Evolutionary conservation across 2,888 invertebrate genomes (phyloP), one percentile per base, ranked within the genome.

Genomic region (Maniola hyperantus): DNA sequence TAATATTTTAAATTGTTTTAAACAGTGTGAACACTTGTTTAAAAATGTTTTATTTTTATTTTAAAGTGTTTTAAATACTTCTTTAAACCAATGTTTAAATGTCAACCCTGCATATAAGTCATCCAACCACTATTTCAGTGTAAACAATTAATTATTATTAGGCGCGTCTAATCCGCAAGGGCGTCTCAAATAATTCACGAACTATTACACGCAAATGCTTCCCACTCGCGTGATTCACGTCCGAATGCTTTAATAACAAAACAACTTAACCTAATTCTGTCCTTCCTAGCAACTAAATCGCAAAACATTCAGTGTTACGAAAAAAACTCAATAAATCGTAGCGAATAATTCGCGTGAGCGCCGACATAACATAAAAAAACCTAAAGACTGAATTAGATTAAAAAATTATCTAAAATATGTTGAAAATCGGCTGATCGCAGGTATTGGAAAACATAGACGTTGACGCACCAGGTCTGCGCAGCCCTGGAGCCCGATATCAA

Each of bases 381-480:
- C 33, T 8, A 6, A 2, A 2, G 13, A 42, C 20, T 5, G 18
- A 57, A 57, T 13, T 20, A 42, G 20, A 42, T 39, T 20, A 6
- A 57, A 20, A 8, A 20, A 42, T 39, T 18, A 42, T 7, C 1
- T 11, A 13, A 18, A 42, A 20, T 13, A 13, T 15, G 57, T 42
- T 42, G 59, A 4, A 15, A 44, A n/a, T 26, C 34, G 46, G 2
- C 18, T 46, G 48, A 18, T 34, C 18, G 1, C 15, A 34, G 8
- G 15, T 26, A 2, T 34, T 15, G 2, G 42, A 4, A 39, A 26
- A 39, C 8, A 11, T 58, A 50, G 57, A 11, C 34, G 68, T 70
- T 76, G 79, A 83, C 88, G 87, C 89, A 87, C 80, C 74, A 73
- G 73, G 77, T 77, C 71, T 79, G 83, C 85, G 85, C 84, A 83